Base-by-base conservation (phyloP, 2,113 vertebrate genomes). In the Pedetes capensis region DNA sequence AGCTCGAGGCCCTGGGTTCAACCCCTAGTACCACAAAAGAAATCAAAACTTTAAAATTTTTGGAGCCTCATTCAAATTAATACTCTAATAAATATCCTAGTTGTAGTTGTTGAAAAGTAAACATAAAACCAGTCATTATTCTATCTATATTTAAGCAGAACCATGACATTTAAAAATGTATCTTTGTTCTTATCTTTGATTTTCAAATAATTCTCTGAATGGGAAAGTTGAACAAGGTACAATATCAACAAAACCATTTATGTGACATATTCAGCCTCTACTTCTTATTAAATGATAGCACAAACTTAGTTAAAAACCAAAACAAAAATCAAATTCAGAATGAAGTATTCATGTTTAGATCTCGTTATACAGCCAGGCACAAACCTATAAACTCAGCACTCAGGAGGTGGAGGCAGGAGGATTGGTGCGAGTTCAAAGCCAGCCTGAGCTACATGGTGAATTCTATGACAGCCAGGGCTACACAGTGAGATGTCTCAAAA, bases 21-120 rank as follows among this genome's bases (percentile, higher is more conserved):
- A n/a, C n/a, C n/a, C n/a, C n/a, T n/a, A n/a, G n/a, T n/a, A n/a
- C n/a, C n/a, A n/a, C n/a, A n/a, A n/a, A 64, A 66, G 42, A 32
- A 76, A 93, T 90, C 23, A 69, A 89, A 84, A 29, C 32, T 39
- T 91, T 44, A 53, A 91, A 96, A 85, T 63, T 51, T 51, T 20
- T 74, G 42, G 17, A 76, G 18, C 7, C 25, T 72, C n/a, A 91
- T 88, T 84, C 66, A 86, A 95, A 72, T 63, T 49, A 75, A 13
- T 49, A 75, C 37, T 68, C 39, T 59, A 95, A 68, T 27, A 59
- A 76, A 10, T 72, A 81, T 69, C 57, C 71, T n/a, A 90, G n/a
- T 72, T 63, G 79, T 22, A 71, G 37, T 61, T 53, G 7, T 27
- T 88, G 55, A 76, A 81, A 76, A 85, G 7, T 81, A 82, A 88